Evolutionary conservation across 2,797 vertebrate species (phyloP), one percentile per base, ranked within the genome.

Genomic region (Channa striata): DNA sequence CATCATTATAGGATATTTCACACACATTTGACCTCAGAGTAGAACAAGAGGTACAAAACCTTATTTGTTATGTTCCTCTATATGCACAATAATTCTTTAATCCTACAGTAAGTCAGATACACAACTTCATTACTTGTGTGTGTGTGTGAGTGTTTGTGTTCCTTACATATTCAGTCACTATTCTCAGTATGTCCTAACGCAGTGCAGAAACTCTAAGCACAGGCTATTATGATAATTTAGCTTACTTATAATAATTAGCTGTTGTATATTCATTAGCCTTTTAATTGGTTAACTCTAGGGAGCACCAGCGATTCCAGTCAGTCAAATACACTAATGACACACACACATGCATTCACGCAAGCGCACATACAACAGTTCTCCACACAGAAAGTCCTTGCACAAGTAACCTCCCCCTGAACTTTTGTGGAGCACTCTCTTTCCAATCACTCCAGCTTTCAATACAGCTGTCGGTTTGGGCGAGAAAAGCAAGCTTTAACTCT

Each of bases 221-320:
- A 17, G 80, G 67, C 82, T 86, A 87, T 90, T 90, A 91, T 92
- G 88, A 87, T 89, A 91, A 92, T 92, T 86, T 80, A 84, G 84
- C 88, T 92, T 90, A 88, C 86, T 90, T 91, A 88, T 91, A 91
- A 92, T 91, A 93, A 93, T 92, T 92, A 92, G 87, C 87, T 87
- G 90, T 90, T 93, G 92, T 93, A 93, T 93, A 93, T 93, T 93
- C 92, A 93, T 93, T 92, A 93, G 87, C 83, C 91, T 90, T 92
- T 92, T 93, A 93, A 93, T 93, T 93, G 92, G 89, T 91, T 86
- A 89, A 90, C 89, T 91, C 92, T 81, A 72, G 91, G 91, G 92
- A 92, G 75, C 44, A 57, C 62, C 77, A 87, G 81, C 81, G 77
- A 89, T 86, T 86, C 77, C 86, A 91, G 86, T 88, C 89, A 89